These are phyloP conservation scores for Passerina amoena DNA, from an alignment of 2,113 vertebrate genomes.

Conservation along the genomic window DNA sequence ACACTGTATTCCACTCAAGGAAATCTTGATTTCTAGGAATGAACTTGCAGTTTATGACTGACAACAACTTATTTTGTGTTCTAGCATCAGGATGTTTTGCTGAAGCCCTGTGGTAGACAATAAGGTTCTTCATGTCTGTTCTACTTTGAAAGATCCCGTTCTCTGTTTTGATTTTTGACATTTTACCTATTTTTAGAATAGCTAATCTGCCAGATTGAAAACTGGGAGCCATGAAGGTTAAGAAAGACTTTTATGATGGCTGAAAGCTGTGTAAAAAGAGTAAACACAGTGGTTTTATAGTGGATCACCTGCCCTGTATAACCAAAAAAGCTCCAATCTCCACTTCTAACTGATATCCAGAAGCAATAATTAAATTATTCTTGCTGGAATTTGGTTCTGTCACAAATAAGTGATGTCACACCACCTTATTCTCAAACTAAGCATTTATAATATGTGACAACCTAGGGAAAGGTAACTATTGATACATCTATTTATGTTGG, in stretches of 20 bases:
- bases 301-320: background rate
- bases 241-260: background rate
- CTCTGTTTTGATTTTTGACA: background rate
- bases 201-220: background rate
- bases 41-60: background rate
- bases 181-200: background rate
- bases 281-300: background rate
- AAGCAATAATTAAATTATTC: background rate
- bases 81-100: background rate
- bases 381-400: background rate
- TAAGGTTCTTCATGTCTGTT: background rate
- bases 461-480: background rate
- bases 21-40: background rate
- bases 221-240: background rate
- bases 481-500: background rate
- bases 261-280: background rate
- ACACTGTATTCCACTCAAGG: background rate
- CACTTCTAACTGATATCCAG: background rate
- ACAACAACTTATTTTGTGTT: background rate
- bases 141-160: background rate
- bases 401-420: background rate
- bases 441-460: background rate
- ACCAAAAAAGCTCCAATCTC: background rate
- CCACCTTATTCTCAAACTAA: background rate
- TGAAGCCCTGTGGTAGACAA: background rate